phyloP scores from a whole-genome alignment of 2,797 vertebrate genomes.

The Enteromius unitaeniatus region DNA sequence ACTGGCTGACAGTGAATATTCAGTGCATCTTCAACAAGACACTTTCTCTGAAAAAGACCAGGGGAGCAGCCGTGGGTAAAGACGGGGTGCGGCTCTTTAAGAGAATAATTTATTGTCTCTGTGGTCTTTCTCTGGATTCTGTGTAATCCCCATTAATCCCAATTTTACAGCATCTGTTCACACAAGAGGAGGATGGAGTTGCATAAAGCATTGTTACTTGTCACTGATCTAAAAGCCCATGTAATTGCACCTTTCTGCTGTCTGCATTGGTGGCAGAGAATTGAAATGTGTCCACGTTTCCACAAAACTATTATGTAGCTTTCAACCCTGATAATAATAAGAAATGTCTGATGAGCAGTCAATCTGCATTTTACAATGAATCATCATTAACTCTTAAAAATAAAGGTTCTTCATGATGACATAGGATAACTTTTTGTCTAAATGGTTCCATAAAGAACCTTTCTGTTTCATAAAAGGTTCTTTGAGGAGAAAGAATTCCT shows the following conservation, averaged over 20 bases:
- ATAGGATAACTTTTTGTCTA: too few species aligned
- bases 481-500: too few species aligned
- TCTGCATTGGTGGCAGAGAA: not conserved
- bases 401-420: too few species aligned
- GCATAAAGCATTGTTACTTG: constrained; percentile 35
- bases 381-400: not conserved
- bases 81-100: constrained; percentile 14
- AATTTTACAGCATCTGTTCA: constrained; percentile 51
- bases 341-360: not conserved
- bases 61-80: constrained; percentile 16
- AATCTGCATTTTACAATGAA: not conserved
- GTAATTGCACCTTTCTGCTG: constrained; percentile 29
- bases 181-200: constrained; percentile 38
- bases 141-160: constrained; percentile 51
- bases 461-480: too few species aligned
- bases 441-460: too few species aligned
- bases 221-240: constrained; percentile 41
- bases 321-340: not conserved
- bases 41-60: not conserved
- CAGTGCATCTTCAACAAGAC: constrained; percentile 37
- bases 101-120: constrained; percentile 45
- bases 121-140: constrained; percentile 42
- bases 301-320: not conserved
- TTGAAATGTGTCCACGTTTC: not conserved
- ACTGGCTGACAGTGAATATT: constrained; percentile 33